Evolutionary conservation across 2,113 vertebrate genomes (phyloP).

Genomic region (Oryzias celebensis): DNA sequence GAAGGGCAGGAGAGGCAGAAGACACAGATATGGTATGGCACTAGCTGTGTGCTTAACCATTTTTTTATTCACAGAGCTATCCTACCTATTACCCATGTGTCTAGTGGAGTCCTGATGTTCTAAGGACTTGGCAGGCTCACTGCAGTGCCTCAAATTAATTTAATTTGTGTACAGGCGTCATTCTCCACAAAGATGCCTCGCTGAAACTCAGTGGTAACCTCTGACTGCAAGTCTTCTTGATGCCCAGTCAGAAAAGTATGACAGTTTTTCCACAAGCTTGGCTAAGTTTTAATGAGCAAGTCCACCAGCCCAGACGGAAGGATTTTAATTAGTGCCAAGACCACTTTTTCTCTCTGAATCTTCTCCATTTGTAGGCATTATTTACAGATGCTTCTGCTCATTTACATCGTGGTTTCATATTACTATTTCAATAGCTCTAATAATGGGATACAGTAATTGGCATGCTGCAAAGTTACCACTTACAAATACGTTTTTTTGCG

Average conservation of each 20-base stretch:
- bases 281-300: conserved; percentile 63
- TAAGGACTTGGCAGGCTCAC: conserved; percentile 45
- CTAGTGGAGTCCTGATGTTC: conserved; percentile 38
- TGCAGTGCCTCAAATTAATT: conserved; percentile 61
- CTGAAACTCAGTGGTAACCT: conserved; percentile 34
- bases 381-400: conserved; percentile 40
- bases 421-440: conserved; percentile 29
- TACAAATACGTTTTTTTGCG: no score
- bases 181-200: conserved; percentile 38
- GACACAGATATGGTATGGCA: conserved; percentile 19
- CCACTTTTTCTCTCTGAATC: conserved; percentile 43
- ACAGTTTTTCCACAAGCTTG: conserved; percentile 24
- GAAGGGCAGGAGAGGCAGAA: background rate
- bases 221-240: conserved; percentile 30
- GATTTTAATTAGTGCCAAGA: conserved; percentile 64
- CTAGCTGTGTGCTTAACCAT: conserved; percentile 19
- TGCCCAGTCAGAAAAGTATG: conserved; percentile 17
- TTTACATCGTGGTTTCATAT: conserved; percentile 23
- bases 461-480: conserved; percentile 19
- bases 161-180: conserved; percentile 63
- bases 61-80: conserved; percentile 27
- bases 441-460: conserved; percentile 38
- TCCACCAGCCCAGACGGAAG: conserved; percentile 30
- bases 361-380: conserved; percentile 38
- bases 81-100: conserved; percentile 44